Base-by-base conservation (phyloP, 2,888 invertebrate species). In the Rapana venosa region DNA sequence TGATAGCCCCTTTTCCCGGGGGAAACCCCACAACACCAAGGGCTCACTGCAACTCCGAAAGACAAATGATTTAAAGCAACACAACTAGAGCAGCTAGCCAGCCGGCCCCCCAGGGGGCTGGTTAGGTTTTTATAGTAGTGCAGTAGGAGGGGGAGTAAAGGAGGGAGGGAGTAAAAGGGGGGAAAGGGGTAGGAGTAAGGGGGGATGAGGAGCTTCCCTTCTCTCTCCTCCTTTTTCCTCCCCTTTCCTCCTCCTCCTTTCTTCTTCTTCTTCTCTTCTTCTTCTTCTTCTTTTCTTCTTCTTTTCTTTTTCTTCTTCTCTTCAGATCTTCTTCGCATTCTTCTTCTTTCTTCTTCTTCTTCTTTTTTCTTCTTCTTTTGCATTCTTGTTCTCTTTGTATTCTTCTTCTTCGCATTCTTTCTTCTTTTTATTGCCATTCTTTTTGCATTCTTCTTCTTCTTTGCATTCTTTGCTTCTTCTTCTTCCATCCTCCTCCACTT, bases 31-130 rank as follows among this genome's bases (percentile, higher is more conserved):
- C 91, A 91, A 90, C 90, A 84, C 90, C 90, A 74, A 66, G 90
- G 89, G 90, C 90, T 91, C 90, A 87, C 83, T 36, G 89, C 91
- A 90, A 90, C 89, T 91, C 91, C 89, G 89, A 91, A 91, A 90
- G 91, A 91, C 91, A 91, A 91, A 91, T 91, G 91, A 91, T 91
- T 91, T 90, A 91, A 91, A 91, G 91, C 88, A 89, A 90, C 89
- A 90, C 91, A 89, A 91, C n/a, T 84, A 89, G 91, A n/a, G n/a
- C n/a, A n/a, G 86, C 90, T 90, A 89, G 90, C 89, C 84, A 88
- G 89, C 87, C 89, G n/a, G n/a, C n/a, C n/a, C n/a, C n/a, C n/a
- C n/a, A n/a, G n/a, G n/a, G n/a, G n/a, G n/a, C n/a, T n/a, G n/a
- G n/a, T n/a, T 17, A 17, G n/a, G n/a, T n/a, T n/a, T n/a, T n/a